Evolutionary conservation across 2,113 vertebrate species (phyloP).

Genomic region (Bothrops jararaca): DNA sequence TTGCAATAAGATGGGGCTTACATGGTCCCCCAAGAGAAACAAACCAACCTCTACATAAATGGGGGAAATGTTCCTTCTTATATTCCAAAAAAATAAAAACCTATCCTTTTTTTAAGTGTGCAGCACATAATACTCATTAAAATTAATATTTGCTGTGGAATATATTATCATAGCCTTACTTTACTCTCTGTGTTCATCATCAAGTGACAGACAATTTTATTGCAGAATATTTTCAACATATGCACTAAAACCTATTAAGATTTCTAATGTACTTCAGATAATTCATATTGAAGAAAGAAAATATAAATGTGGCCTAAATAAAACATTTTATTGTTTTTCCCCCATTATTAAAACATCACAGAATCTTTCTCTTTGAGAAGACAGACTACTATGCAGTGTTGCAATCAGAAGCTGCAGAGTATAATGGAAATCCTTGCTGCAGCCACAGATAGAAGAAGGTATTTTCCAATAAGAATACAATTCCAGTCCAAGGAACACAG

Average conservation of each 20-base stretch:
- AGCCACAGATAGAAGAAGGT: not conserved
- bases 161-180: not conserved
- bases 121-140: not conserved
- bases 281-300: not conserved
- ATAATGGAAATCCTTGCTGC: not conserved
- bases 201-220: not conserved
- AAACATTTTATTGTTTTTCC: not conserved
- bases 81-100: not conserved
- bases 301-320: not conserved
- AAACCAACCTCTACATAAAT: not conserved
- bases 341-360: not conserved
- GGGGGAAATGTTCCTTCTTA: not conserved
- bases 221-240: not conserved
- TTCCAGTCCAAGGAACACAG: not conserved
- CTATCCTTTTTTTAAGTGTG: fast-evolving
- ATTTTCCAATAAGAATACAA: not conserved
- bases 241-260: not conserved
- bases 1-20: not conserved
- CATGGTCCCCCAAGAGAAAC: not conserved
- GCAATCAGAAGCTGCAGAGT: not conserved
- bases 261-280: not conserved
- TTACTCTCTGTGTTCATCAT: not conserved
- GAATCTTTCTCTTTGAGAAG: not conserved
- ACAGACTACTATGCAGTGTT: not conserved
- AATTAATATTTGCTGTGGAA: constrained; percentile 19